Percentiles rank a stretch among this genome's conserved stretches.
Conservation (phyloP, 1,140 invertebrate species). For the Cepaea nemoralis region DNA sequence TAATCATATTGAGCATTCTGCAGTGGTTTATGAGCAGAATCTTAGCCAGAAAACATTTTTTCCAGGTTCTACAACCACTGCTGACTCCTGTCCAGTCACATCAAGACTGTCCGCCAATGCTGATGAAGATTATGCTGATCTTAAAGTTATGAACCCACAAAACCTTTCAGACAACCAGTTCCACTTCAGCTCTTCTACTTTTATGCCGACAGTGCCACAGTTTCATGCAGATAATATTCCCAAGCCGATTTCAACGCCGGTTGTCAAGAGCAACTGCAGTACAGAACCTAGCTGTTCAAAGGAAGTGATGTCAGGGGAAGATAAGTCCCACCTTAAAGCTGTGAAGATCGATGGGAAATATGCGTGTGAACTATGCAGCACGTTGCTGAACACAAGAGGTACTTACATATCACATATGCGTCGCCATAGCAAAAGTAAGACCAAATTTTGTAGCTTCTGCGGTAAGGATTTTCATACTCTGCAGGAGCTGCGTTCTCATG, state of each 20-base stretch:
- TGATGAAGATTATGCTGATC: neutral
- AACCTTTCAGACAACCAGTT: neutral
- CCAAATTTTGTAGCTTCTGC: constrained; percentile 27
- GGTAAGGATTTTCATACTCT: constrained; percentile 21
- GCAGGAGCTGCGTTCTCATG: constrained; percentile 35
- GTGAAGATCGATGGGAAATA: neutral
- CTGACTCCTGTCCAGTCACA: neutral
- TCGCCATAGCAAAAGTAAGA: constrained; percentile 21
- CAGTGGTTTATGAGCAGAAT: neutral
- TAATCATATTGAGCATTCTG: neutral
- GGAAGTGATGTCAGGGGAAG: neutral
- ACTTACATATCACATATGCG: constrained; percentile 12
- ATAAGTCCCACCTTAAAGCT: neutral
- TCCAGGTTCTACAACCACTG: neutral
- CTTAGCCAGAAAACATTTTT: neutral
- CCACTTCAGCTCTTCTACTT: neutral
- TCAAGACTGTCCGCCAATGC: neutral
- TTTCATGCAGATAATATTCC: constrained; percentile 3
- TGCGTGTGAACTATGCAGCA: constrained; percentile 18
- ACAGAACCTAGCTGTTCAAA: neutral
- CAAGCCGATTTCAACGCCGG: neutral
- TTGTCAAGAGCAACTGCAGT: neutral
- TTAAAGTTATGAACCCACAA: neutral
- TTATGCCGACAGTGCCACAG: neutral
- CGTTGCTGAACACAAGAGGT: neutral